These are phyloP conservation scores for Rotaria socialis DNA, from an alignment of 2,888 invertebrate species.

Conservation along the genomic window DNA sequence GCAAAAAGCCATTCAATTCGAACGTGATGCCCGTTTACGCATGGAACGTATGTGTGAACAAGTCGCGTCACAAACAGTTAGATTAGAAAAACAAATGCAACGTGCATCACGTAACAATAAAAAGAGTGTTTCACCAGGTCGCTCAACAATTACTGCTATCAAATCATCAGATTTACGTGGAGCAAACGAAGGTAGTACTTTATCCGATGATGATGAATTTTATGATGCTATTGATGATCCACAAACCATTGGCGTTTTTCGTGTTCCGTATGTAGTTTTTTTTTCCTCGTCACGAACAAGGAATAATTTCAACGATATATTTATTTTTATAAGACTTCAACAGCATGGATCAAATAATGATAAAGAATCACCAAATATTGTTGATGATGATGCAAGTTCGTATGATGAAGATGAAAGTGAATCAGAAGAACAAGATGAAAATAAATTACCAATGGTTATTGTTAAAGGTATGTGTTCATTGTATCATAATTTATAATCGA, in stretches of 20 bases:
- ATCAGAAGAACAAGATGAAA: slow-evolving; percentile 85
- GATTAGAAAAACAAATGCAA: slow-evolving; percentile 72
- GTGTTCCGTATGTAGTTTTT: neutral
- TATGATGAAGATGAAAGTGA: slow-evolving; percentile 68
- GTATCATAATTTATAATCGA: neutral
- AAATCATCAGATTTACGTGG: neutral
- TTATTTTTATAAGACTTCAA: neutral
- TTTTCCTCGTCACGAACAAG: too few species aligned
- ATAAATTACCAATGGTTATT: slow-evolving; percentile 54
- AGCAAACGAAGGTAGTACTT: slow-evolving; percentile 50
- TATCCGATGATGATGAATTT: slow-evolving; percentile 57
- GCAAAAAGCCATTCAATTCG: slow-evolving; percentile 84
- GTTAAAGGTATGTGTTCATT: neutral
- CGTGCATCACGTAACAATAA: neutral
- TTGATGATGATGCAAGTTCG: slow-evolving; percentile 10
- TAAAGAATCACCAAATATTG: neutral
- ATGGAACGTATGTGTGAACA: slow-evolving; percentile 94
- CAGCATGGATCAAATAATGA: neutral
- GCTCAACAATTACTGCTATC: neutral
- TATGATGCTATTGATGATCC: slow-evolving; percentile 54
- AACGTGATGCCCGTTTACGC: slow-evolving; percentile 78
- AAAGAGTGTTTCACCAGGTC: neutral
- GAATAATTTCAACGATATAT: too few species aligned
- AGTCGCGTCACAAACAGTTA: slow-evolving; percentile 89
- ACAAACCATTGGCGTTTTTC: slow-evolving; percentile 19